Conservation (phyloP, 2,888 invertebrate genomes). For the Drosophila flavopinicola region DNA sequence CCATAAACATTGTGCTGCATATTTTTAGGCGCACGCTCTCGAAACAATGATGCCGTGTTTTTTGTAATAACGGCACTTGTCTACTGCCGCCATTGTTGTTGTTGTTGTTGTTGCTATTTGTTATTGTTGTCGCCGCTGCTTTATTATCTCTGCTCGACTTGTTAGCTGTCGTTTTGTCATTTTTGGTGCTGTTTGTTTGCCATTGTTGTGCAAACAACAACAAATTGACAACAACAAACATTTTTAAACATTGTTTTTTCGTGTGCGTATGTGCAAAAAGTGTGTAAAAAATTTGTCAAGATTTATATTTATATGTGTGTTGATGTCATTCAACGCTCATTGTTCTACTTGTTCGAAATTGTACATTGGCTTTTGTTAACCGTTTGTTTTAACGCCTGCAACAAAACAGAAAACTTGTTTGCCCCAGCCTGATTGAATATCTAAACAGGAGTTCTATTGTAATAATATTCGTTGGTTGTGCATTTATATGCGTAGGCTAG, state of each 20-base stretch:
- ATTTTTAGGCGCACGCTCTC: conserved; percentile 52
- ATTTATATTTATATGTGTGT: conserved; percentile 43
- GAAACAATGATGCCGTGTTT: conserved; percentile 40
- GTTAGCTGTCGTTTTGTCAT: conserved; percentile 39
- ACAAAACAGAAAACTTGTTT: neutral
- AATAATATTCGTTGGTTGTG: no score
- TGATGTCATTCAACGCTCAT: conserved; percentile 24
- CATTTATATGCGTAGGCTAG: no score
- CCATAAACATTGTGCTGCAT: conserved; percentile 53
- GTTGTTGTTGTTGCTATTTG: conserved; percentile 24
- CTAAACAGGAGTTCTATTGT: conserved; percentile 4
- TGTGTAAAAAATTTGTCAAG: conserved; percentile 45
- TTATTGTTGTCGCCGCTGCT: conserved; percentile 32
- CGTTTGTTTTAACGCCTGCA: conserved; percentile 1
- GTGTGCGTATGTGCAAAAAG: conserved; percentile 4
- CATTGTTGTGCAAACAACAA: conserved; percentile 50
- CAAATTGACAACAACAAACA: conserved; percentile 39
- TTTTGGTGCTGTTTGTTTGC: conserved; percentile 16
- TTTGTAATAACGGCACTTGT: conserved; percentile 37
- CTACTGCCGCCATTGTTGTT: conserved; percentile 6
- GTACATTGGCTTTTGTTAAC: conserved; percentile 36
- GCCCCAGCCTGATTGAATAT: neutral
- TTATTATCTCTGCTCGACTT: conserved; percentile 65
- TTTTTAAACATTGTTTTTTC: conserved; percentile 25
- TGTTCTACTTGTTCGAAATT: conserved; percentile 10